phyloP scores from a whole-genome alignment of 2,797 vertebrate genomes.

The Cyclura pinguis region DNA sequence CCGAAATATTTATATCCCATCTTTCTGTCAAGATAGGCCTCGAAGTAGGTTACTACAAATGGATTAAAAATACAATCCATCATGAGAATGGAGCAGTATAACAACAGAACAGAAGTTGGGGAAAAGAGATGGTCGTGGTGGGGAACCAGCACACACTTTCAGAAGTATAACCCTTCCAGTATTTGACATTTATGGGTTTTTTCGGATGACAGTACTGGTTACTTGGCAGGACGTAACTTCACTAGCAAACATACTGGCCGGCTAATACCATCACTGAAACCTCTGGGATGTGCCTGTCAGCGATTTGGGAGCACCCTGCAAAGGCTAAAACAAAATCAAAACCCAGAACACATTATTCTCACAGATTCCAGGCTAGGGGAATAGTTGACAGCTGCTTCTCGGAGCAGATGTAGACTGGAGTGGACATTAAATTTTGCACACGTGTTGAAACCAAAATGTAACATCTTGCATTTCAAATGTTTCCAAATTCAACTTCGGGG shows the following conservation, averaged over 20 bases:
- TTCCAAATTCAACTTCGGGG: background rate
- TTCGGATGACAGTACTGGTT: background rate
- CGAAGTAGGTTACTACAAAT: background rate
- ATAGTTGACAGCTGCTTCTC: background rate
- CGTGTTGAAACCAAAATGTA: background rate
- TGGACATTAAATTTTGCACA: background rate
- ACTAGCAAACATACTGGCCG: background rate
- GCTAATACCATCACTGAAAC: background rate
- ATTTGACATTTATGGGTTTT: background rate
- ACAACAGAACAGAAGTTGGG: background rate
- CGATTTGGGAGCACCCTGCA: background rate
- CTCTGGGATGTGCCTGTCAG: background rate
- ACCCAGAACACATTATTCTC: background rate
- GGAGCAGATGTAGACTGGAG: background rate
- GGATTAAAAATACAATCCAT: conserved; percentile 3
- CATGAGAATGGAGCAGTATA: background rate
- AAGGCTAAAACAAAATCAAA: too few relatives aligned
- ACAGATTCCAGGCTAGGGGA: background rate
- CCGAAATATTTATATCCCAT: background rate
- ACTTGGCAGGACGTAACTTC: background rate
- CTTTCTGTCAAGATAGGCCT: background rate
- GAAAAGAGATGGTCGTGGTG: background rate
- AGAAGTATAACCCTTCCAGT: background rate
- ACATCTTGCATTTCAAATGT: background rate
- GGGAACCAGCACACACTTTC: background rate